Percentiles rank a stretch among this genome's conserved stretches.
Evolutionary conservation across 2,113 vertebrate genomes (phyloP).

Genomic region (Catharus bicknelli): DNA sequence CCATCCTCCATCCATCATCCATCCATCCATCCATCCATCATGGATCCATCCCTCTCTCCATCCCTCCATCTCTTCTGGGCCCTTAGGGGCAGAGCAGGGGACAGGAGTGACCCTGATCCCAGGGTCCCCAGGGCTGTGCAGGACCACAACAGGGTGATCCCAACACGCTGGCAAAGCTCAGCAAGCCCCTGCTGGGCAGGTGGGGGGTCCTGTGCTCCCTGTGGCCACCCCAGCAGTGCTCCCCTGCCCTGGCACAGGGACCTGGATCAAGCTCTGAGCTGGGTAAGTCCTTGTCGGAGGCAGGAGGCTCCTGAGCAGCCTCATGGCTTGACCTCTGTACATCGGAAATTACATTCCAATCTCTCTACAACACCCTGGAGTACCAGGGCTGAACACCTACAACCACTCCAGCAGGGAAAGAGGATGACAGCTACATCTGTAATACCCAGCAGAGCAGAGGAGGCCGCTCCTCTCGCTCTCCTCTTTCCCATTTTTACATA

Average conservation of each 20-base stretch:
- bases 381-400: background rate
- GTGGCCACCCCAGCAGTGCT: rapidly evolving
- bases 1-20: background rate
- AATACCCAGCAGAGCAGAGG: slow-evolving; percentile 22
- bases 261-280: background rate
- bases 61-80: background rate
- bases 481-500: background rate
- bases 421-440: slow-evolving; percentile 37
- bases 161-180: rapidly evolving
- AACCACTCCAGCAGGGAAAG: background rate
- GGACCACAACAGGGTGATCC: rapidly evolving
- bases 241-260: rapidly evolving
- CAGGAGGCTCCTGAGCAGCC: rapidly evolving
- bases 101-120: rapidly evolving
- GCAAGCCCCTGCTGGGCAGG: background rate
- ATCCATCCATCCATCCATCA: background rate
- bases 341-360: background rate
- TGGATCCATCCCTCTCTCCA: background rate
- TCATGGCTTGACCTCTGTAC: background rate
- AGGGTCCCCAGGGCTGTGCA: rapidly evolving
- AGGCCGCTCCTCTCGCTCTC: background rate
- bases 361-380: slow-evolving; percentile 5
- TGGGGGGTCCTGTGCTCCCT: rapidly evolving
- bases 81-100: rapidly evolving
- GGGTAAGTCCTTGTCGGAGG: background rate